Percentiles rank a stretch among this genome's conserved stretches.
Conservation (phyloP, 2,113 vertebrate species). For the Tautogolabrus adspersus region DNA sequence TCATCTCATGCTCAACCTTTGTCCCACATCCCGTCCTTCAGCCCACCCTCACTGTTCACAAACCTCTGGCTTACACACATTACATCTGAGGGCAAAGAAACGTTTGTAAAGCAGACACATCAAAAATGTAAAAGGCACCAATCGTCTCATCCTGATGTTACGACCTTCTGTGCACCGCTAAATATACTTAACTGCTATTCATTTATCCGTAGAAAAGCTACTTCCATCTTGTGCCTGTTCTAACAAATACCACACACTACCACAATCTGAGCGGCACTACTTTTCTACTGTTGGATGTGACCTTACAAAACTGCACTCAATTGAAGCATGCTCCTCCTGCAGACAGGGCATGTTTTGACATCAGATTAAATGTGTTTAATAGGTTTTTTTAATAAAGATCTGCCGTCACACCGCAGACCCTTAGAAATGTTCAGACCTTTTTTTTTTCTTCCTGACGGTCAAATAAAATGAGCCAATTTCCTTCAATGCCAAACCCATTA, state of each 20-base stretch:
- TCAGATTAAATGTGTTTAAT: constrained; percentile 13
- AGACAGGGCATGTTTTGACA: constrained; percentile 3
- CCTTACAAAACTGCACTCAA: constrained; percentile 9
- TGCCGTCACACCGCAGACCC: background rate
- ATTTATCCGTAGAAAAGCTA: background rate
- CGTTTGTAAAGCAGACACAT: constrained; percentile 32
- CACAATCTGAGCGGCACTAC: constrained; percentile 26
- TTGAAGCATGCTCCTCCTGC: background rate
- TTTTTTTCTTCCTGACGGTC: constrained; percentile 24
- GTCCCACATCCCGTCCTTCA: background rate
- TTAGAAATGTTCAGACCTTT: constrained; percentile 27
- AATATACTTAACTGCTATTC: too few relatives aligned
- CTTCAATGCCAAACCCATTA: constrained; percentile 77
- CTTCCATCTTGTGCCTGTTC: constrained; percentile 12
- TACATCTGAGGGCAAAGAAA: background rate
- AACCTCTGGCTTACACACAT: constrained; percentile 30
- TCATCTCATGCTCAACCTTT: background rate
- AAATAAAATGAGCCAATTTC: constrained; percentile 77
- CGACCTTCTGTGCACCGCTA: constrained; percentile 12
- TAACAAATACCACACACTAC: constrained; percentile 17
- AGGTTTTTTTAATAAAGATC: constrained; percentile 21
- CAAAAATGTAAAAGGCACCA: constrained; percentile 62
- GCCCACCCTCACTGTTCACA: background rate
- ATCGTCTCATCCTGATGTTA: constrained; percentile 44
- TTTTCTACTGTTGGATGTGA: constrained; percentile 11